These are phyloP conservation scores for Tadarida brasiliensis DNA, from an alignment of 2,797 vertebrate species.

Conservation along the genomic window DNA sequence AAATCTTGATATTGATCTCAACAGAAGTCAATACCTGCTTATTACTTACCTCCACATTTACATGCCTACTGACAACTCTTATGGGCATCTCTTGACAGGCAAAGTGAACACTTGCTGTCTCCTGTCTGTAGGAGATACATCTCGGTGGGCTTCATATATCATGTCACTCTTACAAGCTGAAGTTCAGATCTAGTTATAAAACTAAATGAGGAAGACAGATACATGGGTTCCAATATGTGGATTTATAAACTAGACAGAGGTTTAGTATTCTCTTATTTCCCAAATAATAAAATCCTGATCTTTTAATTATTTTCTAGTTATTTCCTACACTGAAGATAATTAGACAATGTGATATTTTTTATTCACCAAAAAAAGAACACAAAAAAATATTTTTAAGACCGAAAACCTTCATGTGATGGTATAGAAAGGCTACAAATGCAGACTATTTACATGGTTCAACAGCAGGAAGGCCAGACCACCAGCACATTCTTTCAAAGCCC, in stretches of 20 bases:
- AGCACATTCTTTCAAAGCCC: neutral
- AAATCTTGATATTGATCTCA: conserved; percentile 87
- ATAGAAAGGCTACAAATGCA: conserved; percentile 61
- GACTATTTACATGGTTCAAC: conserved; percentile 32
- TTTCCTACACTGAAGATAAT: conserved; percentile 67
- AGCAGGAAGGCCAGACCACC: neutral
- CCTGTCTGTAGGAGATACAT: conserved; percentile 66
- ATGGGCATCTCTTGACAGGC: conserved; percentile 74
- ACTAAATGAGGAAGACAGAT: conserved; percentile 48
- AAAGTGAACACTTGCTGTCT: conserved; percentile 76
- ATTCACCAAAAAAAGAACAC: conserved; percentile 30
- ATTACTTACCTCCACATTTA: conserved; percentile 88
- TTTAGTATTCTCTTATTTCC: conserved; percentile 59
- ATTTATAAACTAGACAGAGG: conserved; percentile 37
- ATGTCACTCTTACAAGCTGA: conserved; percentile 35
- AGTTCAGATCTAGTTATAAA: conserved; percentile 61
- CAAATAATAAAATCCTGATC: conserved; percentile 59
- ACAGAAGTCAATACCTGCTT: conserved; percentile 88
- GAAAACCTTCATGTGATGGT: neutral
- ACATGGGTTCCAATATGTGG: conserved; percentile 32
- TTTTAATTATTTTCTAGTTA: conserved; percentile 64
- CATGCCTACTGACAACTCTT: conserved; percentile 84
- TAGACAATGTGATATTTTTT: conserved; percentile 65
- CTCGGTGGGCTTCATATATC: conserved; percentile 9
- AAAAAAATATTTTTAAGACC: conserved; percentile 42